Base-by-base conservation (phyloP, 2,797 vertebrate species). In the Liparis tanakae region DNA sequence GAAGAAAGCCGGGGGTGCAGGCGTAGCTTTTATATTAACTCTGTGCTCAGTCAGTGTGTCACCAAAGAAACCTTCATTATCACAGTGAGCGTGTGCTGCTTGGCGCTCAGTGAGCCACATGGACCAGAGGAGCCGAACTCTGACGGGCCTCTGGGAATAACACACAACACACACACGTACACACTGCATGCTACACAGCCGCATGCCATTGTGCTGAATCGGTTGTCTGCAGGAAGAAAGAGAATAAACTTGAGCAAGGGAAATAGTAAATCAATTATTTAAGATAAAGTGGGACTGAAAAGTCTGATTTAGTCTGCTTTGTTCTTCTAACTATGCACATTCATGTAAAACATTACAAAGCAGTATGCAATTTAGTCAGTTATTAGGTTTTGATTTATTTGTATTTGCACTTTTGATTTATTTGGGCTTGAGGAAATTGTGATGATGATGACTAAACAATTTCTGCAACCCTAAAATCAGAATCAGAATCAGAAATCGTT, bases 11-110 rank as follows among this genome's bases (percentile, higher is more conserved):
- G 53, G 88, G 79, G 79, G 80, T 78, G 82, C 73, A 85, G 58
- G 80, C 78, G 83, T 80, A 83, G 82, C 63, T 91, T 92, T 78
- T 90, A 79, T 89, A 83, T 86, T 64, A 84, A 85, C 85, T 78
- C 82, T 41, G 56, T 33, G 67, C 68, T 86, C 74, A 74, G 81
- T 82, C 80, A 87, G 72, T 85, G 80, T 90, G 82, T 91, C 84
- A 87, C 84, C 68, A 65, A 10, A 25, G 25, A 58, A 41, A 82
- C 67, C 60, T 55, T 80, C 79, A 61, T 76, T 50, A 70, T 71
- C 67, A 79, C 67, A 78, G 67, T 17, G 59, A 81, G 68, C 43
- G 46, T 53, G 69, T 69, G 10, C 44, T 39, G 70, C 59, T 83
- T 67, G 10, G 39, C 34, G 70, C 59, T 83, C 67, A n/a, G 44